Conservation (phyloP, 2,888 invertebrate species). For the Tethea ocularis region DNA sequence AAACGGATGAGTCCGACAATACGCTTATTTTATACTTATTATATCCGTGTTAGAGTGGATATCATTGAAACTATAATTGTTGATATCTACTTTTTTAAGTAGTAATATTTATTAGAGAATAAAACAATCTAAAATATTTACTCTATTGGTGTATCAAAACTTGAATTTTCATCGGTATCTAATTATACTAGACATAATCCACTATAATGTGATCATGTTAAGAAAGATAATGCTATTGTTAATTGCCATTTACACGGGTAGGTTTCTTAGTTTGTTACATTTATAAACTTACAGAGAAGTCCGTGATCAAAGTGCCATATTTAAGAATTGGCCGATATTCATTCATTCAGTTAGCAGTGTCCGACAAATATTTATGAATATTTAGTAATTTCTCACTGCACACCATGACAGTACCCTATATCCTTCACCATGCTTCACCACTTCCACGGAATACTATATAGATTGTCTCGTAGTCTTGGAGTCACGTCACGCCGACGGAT, state of each 20-base stretch:
- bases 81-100: slow-evolving; percentile 75
- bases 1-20: slow-evolving; percentile 76
- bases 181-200: slow-evolving; percentile 39
- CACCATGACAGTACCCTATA: slow-evolving; percentile 67
- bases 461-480: neutral
- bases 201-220: slow-evolving; percentile 44
- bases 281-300: slow-evolving; percentile 48
- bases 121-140: slow-evolving; percentile 54
- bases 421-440: slow-evolving; percentile 18
- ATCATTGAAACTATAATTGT: slow-evolving; percentile 67
- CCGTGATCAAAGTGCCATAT: slow-evolving; percentile 78
- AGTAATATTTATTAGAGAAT: slow-evolving; percentile 61
- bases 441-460: neutral
- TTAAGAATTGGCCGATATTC: slow-evolving; percentile 56
- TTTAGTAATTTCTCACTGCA: slow-evolving; percentile 41
- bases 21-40: slow-evolving; percentile 82
- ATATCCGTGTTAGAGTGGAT: slow-evolving; percentile 76
- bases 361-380: slow-evolving; percentile 10
- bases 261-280: slow-evolving; percentile 46
- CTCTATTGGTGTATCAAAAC: slow-evolving; percentile 53
- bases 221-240: slow-evolving; percentile 35
- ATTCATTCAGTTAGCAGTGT: slow-evolving; percentile 24
- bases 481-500: neutral
- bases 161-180: slow-evolving; percentile 52
- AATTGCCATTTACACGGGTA: slow-evolving; percentile 69